Conservation (phyloP, 1,140 invertebrate species). For the Wasmannia auropunctata region DNA sequence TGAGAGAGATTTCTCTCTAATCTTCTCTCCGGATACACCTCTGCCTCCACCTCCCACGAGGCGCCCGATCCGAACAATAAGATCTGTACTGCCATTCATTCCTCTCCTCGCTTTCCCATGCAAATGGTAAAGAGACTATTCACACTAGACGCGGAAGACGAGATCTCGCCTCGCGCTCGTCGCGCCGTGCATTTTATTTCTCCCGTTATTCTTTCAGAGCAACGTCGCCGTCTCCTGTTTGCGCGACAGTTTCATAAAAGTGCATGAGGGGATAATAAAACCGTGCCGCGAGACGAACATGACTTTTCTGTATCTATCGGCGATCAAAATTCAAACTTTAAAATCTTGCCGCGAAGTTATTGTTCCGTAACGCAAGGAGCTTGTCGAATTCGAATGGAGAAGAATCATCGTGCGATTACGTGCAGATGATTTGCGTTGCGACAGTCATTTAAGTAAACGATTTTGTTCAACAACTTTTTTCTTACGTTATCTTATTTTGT, state of each 20-base stretch:
- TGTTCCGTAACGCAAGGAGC: not conserved
- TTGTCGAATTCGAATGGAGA: not conserved
- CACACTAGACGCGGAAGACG: slow-evolving; percentile 34
- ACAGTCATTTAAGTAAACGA: not conserved
- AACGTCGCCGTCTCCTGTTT: not conserved
- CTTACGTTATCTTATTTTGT: not conserved
- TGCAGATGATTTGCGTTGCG: not conserved
- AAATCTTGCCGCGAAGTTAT: not conserved
- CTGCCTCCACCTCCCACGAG: not conserved
- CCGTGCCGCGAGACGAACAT: not conserved
- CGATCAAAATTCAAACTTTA: slow-evolving; percentile 12
- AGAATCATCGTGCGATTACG: not conserved
- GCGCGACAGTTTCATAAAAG: slow-evolving; percentile 56
- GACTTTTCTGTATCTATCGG: not conserved
- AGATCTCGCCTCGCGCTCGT: not conserved
- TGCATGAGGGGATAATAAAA: slow-evolving; percentile 50
- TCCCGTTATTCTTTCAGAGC: slow-evolving; percentile 59
- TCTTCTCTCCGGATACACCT: slow-evolving; percentile 11
- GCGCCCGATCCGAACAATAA: slow-evolving; percentile 20
- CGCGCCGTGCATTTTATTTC: slow-evolving; percentile 51
- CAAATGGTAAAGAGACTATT: slow-evolving; percentile 51
- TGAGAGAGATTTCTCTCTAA: slow-evolving; percentile 46
- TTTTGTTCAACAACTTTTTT: slow-evolving; percentile 13
- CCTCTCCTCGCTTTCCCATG: not conserved
- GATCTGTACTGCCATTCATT: slow-evolving; percentile 38